These are phyloP conservation scores for Semicossyphus pulcher DNA, from an alignment of 2,113 vertebrate species.

Conservation along the genomic window DNA sequence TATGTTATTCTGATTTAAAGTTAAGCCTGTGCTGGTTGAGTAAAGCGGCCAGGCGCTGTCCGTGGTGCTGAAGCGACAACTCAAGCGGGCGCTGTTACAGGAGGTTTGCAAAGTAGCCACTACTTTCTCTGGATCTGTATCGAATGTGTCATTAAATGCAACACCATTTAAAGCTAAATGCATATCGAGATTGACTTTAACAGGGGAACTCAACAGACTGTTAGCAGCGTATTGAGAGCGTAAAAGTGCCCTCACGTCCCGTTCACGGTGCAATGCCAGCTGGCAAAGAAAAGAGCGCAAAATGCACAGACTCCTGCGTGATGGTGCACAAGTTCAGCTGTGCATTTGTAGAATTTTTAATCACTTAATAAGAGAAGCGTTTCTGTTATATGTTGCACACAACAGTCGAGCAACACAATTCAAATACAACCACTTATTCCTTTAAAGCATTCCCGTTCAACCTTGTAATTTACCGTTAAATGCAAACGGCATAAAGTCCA, in stretches of 20 bases:
- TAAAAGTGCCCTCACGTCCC: constrained; percentile 11
- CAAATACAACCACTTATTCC: background rate
- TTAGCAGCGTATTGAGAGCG: background rate
- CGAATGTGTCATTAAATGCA: background rate
- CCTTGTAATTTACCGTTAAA: background rate
- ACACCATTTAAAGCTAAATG: accelerated
- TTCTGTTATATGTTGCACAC: background rate
- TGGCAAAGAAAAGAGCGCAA: constrained; percentile 8
- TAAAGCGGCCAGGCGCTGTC: constrained; percentile 64
- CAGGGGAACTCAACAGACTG: background rate
- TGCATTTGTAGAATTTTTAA: background rate
- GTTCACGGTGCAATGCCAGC: background rate
- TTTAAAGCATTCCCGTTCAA: background rate
- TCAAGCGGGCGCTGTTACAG: constrained; percentile 24
- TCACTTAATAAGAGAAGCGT: background rate
- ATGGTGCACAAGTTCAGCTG: constrained; percentile 45
- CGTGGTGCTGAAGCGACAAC: constrained; percentile 60
- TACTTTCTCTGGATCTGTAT: constrained; percentile 31
- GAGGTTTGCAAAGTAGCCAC: constrained; percentile 32
- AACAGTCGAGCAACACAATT: background rate
- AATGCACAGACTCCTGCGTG: background rate
- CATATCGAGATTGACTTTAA: background rate
- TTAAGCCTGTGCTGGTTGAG: background rate
- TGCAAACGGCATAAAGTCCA: background rate
- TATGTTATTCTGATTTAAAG: constrained; percentile 12